Conservation (phyloP, 2,113 vertebrate genomes). For the Oceanites oceanicus region DNA sequence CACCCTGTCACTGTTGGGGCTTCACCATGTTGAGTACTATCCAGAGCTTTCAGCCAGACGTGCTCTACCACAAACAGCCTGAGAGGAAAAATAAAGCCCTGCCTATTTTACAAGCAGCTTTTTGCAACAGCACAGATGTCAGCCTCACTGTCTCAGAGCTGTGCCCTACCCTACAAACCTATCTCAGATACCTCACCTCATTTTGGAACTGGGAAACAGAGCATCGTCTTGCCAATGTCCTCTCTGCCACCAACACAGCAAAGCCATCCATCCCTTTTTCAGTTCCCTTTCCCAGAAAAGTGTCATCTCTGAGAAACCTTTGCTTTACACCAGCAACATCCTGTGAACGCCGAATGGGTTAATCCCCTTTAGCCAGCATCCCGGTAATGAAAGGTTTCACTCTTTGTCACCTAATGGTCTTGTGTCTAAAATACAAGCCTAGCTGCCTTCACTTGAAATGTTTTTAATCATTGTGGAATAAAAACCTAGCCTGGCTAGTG, state of each 20-base stretch:
- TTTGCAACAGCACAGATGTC: slow-evolving; percentile 25
- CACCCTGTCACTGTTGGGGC: slow-evolving; percentile 59
- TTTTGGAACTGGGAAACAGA: background rate
- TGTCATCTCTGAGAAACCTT: background rate
- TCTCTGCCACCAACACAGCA: background rate
- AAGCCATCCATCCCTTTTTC: background rate
- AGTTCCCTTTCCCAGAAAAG: background rate
- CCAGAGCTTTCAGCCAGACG: slow-evolving; percentile 41
- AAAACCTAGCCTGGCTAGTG: slow-evolving; percentile 61
- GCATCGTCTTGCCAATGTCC: background rate
- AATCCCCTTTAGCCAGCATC: slow-evolving; percentile 20
- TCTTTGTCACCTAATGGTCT: slow-evolving; percentile 62
- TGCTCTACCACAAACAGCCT: slow-evolving; percentile 44
- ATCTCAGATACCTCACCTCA: background rate
- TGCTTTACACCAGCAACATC: background rate
- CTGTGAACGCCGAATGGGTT: background rate
- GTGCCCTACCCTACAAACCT: background rate
- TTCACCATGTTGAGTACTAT: slow-evolving; percentile 35
- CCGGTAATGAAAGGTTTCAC: slow-evolving; percentile 35
- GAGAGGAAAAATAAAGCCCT: slow-evolving; percentile 35
- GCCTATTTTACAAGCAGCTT: slow-evolving; percentile 30
- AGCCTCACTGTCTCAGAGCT: background rate
- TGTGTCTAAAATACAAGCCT: slow-evolving; percentile 48
- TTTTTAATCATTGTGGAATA: slow-evolving; percentile 64
- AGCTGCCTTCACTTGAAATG: slow-evolving; percentile 49